Evolutionary conservation across 2,797 vertebrate genomes (phyloP).

Genomic region (Brachyrhaphis roseni): DNA sequence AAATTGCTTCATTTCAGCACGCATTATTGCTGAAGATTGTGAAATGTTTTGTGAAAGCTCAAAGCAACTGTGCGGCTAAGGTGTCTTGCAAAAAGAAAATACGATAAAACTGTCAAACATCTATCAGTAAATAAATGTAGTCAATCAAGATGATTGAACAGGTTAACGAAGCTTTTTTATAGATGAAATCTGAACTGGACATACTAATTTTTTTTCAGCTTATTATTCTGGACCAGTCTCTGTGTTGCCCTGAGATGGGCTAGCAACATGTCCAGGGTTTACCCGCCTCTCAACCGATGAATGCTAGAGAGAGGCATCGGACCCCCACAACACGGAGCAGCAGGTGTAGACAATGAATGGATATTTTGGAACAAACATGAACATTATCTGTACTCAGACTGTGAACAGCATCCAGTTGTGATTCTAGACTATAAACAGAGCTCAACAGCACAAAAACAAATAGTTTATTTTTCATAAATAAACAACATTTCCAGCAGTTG

Average conservation of each 20-base stretch:
- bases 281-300: too few species aligned
- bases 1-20: background rate
- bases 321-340: too few species aligned
- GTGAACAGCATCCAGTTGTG: background rate
- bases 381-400: background rate
- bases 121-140: background rate
- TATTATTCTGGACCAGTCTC: too few species aligned
- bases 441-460: background rate
- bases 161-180: background rate
- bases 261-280: background rate
- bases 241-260: background rate
- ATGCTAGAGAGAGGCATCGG: too few species aligned
- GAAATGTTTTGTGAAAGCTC: background rate
- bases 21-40: background rate
- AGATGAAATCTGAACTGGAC: background rate
- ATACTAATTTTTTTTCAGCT: too few species aligned
- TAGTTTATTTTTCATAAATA: background rate
- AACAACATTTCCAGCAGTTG: background rate
- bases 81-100: background rate
- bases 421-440: background rate
- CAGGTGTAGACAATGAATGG: background rate
- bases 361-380: background rate
- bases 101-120: background rate
- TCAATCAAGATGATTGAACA: background rate
- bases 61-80: background rate